These are phyloP conservation scores for Rhabdornis inornatus DNA, from an alignment of 2,113 vertebrate species.

Conservation along the genomic window DNA sequence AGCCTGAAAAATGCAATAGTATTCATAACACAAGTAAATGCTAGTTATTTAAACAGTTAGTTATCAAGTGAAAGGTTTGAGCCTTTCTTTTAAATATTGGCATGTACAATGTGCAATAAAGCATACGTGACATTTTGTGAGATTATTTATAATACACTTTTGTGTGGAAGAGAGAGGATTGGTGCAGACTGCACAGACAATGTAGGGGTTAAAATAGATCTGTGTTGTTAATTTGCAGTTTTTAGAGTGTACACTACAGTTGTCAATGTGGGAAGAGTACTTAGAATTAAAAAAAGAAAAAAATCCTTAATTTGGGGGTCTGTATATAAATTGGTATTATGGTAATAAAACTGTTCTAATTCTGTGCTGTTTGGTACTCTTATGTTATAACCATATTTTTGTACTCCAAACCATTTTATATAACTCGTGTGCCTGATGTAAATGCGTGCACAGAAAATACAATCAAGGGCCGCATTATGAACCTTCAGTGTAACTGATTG, in stretches of 20 bases:
- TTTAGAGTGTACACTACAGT: constrained; percentile 56
- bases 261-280: constrained; percentile 55
- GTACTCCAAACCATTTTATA: constrained; percentile 67
- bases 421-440: constrained; percentile 49
- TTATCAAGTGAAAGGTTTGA: neutral
- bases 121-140: constrained; percentile 63
- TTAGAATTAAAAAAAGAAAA: constrained; percentile 6
- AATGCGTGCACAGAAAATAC: constrained; percentile 33
- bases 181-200: constrained; percentile 60
- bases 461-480: constrained; percentile 35
- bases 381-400: constrained; percentile 75
- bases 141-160: constrained; percentile 77
- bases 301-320: constrained; percentile 43
- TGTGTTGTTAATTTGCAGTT: constrained; percentile 57
- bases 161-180: constrained; percentile 64
- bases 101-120: constrained; percentile 75
- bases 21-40: neutral
- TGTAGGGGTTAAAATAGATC: constrained; percentile 45
- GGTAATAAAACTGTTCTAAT: constrained; percentile 74
- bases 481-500: constrained; percentile 57
- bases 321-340: constrained; percentile 72
- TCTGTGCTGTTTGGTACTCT: constrained; percentile 70
- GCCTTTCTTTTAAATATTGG: constrained; percentile 48
- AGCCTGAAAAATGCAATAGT: constrained; percentile 8
- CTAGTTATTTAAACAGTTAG: constrained; percentile 34